A percentile compares a stretch with the other conserved stretches of the same genome.
Conservation (phyloP, 2,888 invertebrate genomes). For the Balanococcus diminutus region DNA sequence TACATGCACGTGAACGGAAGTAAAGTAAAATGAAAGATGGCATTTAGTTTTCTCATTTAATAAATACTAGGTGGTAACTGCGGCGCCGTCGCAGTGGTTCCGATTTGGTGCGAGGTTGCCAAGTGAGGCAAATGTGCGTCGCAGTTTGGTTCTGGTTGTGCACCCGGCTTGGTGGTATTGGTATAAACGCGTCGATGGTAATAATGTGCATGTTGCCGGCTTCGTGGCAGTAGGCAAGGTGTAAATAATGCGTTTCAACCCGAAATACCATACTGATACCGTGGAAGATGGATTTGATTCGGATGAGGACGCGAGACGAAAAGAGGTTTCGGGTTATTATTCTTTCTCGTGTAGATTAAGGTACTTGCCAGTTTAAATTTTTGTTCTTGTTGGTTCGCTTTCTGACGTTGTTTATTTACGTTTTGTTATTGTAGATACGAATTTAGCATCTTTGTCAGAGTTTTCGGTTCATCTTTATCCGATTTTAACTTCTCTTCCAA, state of each 20-base stretch:
- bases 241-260: neutral
- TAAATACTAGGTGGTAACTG: constrained; percentile 1
- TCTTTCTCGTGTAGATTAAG: neutral
- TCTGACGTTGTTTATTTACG: neutral
- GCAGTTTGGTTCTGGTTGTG: neutral
- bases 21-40: constrained; percentile 27
- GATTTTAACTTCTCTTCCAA: too few relatives aligned
- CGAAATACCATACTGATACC: constrained; percentile 8
- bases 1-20: constrained; percentile 12
- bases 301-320: neutral
- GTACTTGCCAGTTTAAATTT: neutral
- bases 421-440: neutral
- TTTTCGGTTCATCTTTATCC: too few relatives aligned
- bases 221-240: neutral
- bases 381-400: neutral
- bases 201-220: neutral
- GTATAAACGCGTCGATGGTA: neutral
- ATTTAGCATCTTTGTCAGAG: too few relatives aligned
- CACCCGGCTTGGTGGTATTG: neutral
- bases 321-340: neutral
- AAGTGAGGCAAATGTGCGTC: neutral
- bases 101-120: constrained; percentile 9
- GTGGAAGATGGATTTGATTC: neutral
- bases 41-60: constrained; percentile 25
- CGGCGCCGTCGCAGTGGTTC: constrained; percentile 14